Evolutionary conservation across 2,888 invertebrate species (phyloP).

Genomic region (Chrysolina haemoptera): DNA sequence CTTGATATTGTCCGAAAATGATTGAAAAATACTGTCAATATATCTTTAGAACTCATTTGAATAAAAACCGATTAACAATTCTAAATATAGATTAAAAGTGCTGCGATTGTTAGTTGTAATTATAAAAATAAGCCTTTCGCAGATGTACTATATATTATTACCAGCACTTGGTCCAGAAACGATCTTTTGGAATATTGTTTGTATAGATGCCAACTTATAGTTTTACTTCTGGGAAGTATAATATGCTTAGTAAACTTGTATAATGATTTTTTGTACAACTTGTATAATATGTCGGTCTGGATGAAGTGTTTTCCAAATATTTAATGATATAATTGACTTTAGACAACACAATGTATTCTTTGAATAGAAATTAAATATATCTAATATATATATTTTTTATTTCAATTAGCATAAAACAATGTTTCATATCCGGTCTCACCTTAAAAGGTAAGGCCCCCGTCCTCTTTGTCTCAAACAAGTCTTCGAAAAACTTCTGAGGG

Average conservation of each 20-base stretch:
- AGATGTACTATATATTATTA: constrained; percentile 66
- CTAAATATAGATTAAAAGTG: constrained; percentile 66
- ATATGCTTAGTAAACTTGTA: constrained; percentile 59
- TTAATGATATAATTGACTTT: constrained; percentile 69
- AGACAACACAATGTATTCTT: constrained; percentile 71
- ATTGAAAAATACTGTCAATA: constrained; percentile 67
- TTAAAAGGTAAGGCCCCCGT: too few species aligned
- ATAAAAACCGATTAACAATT: constrained; percentile 66
- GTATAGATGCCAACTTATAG: constrained; percentile 53
- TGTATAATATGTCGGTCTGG: constrained; percentile 64
- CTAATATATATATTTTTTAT: constrained; percentile 39
- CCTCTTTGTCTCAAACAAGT: too few species aligned
- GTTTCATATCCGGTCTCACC: too few species aligned
- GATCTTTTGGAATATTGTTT: constrained; percentile 55
- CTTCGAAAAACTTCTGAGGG: too few species aligned
- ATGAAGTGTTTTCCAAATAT: constrained; percentile 66
- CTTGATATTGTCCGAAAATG: constrained; percentile 55
- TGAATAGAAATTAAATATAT: constrained; percentile 69
- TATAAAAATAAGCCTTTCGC: constrained; percentile 68
- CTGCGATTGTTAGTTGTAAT: constrained; percentile 68
- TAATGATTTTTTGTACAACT: constrained; percentile 57
- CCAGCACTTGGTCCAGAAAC: constrained; percentile 66
- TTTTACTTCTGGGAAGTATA: constrained; percentile 67
- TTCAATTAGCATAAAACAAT: too few species aligned
- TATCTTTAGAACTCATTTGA: constrained; percentile 61